A percentile compares a stretch with the other conserved stretches of the same genome.
Evolutionary conservation across 2,113 vertebrate species (phyloP).

Genomic region (Myrmophylax atrothorax): DNA sequence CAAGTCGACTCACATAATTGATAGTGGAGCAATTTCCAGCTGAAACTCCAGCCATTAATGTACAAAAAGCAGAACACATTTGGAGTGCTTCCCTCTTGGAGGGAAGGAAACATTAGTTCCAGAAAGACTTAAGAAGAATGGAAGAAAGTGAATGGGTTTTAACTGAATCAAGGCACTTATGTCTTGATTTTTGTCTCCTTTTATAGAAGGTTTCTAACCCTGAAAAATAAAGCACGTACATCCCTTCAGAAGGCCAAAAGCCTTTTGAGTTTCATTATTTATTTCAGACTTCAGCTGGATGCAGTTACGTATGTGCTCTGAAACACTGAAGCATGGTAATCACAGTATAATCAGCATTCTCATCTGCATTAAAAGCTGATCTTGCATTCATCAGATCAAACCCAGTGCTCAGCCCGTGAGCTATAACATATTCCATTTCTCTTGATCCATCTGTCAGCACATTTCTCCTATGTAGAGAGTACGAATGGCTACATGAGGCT

Average conservation of each 20-base stretch:
- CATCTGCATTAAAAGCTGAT: slow-evolving; percentile 36
- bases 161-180: not conserved
- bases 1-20: not conserved
- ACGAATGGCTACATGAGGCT: not conserved
- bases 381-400: slow-evolving; percentile 20
- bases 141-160: slow-evolving; percentile 11
- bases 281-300: not conserved
- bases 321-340: not conserved
- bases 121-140: not conserved
- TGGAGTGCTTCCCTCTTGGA: not conserved
- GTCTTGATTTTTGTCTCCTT: not conserved
- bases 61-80: not conserved
- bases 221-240: not conserved
- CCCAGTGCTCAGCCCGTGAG: not conserved
- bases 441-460: slow-evolving; percentile 12
- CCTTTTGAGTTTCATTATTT: not conserved
- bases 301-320: not conserved
- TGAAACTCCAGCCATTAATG: slow-evolving; percentile 17
- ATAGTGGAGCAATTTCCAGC: slow-evolving; percentile 23
- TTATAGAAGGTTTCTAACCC: not conserved
- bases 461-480: not conserved
- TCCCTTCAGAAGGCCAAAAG: not conserved
- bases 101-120: slow-evolving; percentile 1
- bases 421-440: slow-evolving; percentile 17
- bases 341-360: slow-evolving; percentile 32